Percentiles rank a stretch among this genome's conserved stretches.
phyloP scores from a whole-genome alignment of 2,888 invertebrate species.

The Tridacna gigas region DNA sequence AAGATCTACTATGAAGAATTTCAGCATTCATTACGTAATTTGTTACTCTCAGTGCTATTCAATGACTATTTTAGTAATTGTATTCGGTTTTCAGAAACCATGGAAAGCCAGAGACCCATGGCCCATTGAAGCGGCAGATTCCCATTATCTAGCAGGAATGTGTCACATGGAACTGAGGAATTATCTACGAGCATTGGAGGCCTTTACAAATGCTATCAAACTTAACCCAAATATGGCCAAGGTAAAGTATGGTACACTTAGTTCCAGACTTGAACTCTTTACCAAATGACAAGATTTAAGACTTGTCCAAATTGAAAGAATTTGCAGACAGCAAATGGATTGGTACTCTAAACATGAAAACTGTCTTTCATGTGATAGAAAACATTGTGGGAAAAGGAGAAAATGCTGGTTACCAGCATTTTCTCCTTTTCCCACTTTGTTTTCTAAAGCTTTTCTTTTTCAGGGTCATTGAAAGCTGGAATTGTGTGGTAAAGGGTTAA shows the following conservation, averaged over 20 bases:
- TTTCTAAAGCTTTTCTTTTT: too few relatives aligned
- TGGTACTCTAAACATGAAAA: too few relatives aligned
- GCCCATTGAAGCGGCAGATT: conserved; percentile 83
- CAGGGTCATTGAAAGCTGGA: too few relatives aligned
- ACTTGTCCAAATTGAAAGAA: too few relatives aligned
- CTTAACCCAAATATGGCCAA: conserved; percentile 82
- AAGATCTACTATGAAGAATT: too few relatives aligned
- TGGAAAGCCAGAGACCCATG: conserved; percentile 77
- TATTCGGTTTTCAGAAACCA: conserved; percentile 69
- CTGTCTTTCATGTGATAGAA: too few relatives aligned
- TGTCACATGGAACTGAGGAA: conserved; percentile 82
- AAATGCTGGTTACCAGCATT: neutral
- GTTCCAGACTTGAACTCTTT: neutral
- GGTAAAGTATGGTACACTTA: conserved; percentile 63
- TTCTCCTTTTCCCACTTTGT: neutral
- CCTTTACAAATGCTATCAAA: conserved; percentile 83
- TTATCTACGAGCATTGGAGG: conserved; percentile 79
- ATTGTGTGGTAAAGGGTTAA: too few relatives aligned
- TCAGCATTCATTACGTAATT: too few relatives aligned
- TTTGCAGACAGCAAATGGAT: too few relatives aligned
- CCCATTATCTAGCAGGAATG: conserved; percentile 82
- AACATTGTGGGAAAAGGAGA: neutral
- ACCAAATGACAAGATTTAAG: too few relatives aligned
- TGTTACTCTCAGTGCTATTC: too few relatives aligned
- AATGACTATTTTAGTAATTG: too few relatives aligned